Conservation (phyloP, 2,888 invertebrate species). For the Hemistola chrysoprasaria region DNA sequence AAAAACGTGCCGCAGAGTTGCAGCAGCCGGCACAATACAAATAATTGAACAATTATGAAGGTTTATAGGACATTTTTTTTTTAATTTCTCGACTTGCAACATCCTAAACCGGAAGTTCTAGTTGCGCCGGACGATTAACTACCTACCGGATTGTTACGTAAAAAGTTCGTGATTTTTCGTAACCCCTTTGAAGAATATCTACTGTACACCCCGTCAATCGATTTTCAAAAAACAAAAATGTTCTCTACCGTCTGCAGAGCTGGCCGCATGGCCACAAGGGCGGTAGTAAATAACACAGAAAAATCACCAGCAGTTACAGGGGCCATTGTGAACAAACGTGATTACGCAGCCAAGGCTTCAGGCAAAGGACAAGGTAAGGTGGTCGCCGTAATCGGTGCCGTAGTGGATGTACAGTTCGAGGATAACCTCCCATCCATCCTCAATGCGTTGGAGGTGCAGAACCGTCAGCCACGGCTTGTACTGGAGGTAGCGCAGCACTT, state of each 20-base stretch:
- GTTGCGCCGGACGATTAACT: conserved; percentile 15
- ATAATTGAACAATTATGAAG: too few relatives aligned
- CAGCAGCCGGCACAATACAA: too few relatives aligned
- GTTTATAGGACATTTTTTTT: background rate
- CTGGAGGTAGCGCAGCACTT: conserved; percentile 96
- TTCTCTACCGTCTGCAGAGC: conserved; percentile 78
- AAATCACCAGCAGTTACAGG: conserved; percentile 75
- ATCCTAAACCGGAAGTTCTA: conserved; percentile 16
- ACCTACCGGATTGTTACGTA: conserved; percentile 56
- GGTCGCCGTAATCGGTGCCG: conserved; percentile 98
- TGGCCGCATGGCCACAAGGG: conserved; percentile 74
- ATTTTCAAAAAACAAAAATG: conserved; percentile 61
- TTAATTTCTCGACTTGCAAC: conserved; percentile 17
- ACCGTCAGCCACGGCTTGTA: conserved; percentile 89
- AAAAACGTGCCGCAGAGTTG: too few relatives aligned
- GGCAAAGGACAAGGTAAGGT: conserved; percentile 84
- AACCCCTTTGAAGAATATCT: conserved; percentile 38
- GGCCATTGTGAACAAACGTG: conserved; percentile 66
- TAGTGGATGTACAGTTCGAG: conserved; percentile 98
- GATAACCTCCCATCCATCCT: conserved; percentile 95
- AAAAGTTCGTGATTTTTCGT: conserved; percentile 52
- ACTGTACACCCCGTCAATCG: conserved; percentile 54
- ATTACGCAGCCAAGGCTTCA: conserved; percentile 66
- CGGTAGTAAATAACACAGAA: conserved; percentile 78
- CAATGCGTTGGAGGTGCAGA: conserved; percentile 96